Base-by-base conservation (phyloP, 2,888 invertebrate genomes). In the Leptinotarsa haldemani region DNA sequence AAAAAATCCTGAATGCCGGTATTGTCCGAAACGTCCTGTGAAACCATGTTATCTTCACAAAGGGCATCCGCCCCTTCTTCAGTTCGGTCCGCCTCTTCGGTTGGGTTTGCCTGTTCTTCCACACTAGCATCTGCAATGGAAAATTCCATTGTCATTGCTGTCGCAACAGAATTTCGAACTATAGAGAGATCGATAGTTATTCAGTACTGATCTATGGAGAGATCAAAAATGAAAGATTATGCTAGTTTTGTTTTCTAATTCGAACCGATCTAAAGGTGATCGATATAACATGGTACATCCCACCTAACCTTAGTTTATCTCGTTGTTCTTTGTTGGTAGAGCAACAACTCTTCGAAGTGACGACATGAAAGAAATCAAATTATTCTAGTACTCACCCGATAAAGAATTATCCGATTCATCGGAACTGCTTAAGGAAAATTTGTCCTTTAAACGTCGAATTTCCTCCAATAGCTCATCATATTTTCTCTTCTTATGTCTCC, bases 181-280 rank as follows among this genome's bases (percentile, higher is more conserved):
- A 52, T 52, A 18, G 52, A 52, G 52, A 52, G 18, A 52, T 52
- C 52, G 18, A 52, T 52, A 52, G 52, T 18, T 52, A 52, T n/a
- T 52, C 18, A 52, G 52, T 52, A 13, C 52, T 18, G 9, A 52
- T 52, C 52, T 52, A 12, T 52, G 18, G 18, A 52, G 18, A 18
- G 18, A 52, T 50, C 50, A n/a, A n/a, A n/a, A n/a, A 50, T 50
- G 16, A 16, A 48, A 16, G 40, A 40, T 40, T 40, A 40, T 9
- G 40, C 40, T 40, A 40, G 40, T 40, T 40, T 40, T 40, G 40
- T 40, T 40, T 40, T 40, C 40, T 40, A 40, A 40, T 40, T 40
- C 7, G 40, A 40, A 40, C 40, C 40, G 9, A 40, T 40, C 40
- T 9, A 9, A 40, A 40, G 40, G 40, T 40, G 40, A 40, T 40